Evolutionary conservation across 2,797 vertebrate species (phyloP).

Genomic region (Podargus strigoides): DNA sequence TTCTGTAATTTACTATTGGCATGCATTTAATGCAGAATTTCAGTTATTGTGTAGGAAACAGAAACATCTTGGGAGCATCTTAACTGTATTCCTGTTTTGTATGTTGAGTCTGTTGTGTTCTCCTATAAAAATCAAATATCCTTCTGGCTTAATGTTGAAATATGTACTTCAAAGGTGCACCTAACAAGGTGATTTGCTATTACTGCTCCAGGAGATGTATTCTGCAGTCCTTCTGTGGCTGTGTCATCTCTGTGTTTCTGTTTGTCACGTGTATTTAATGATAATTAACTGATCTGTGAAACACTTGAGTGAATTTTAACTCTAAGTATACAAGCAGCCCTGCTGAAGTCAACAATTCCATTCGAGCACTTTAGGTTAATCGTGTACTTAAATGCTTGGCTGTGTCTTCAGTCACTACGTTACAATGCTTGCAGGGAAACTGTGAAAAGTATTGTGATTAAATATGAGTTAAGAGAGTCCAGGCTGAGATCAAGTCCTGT

Average conservation of each 20-base stretch:
- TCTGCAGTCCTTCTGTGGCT: not conserved
- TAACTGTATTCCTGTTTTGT: not conserved
- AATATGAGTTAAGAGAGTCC: not conserved
- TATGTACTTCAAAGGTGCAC: not conserved
- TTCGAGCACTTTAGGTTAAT: slow-evolving; percentile 20
- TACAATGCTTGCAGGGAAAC: not conserved
- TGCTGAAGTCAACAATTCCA: not conserved
- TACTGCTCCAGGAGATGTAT: not conserved
- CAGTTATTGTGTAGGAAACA: not conserved
- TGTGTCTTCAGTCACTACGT: not conserved
- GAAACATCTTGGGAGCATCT: not conserved
- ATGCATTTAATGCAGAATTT: not conserved
- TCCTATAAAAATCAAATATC: not conserved
- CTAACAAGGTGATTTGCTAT: not conserved
- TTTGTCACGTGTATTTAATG: not conserved
- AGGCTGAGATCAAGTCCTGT: not conserved
- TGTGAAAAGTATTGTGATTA: not conserved
- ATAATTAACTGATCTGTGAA: not conserved
- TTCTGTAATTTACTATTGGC: not conserved
- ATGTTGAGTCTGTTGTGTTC: fast-evolving
- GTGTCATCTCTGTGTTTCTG: not conserved
- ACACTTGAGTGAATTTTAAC: not conserved
- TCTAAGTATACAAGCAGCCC: not conserved
- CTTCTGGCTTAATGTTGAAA: not conserved
- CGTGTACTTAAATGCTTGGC: not conserved